Evolutionary conservation across 2,113 vertebrate species (phyloP).

Genomic region (Callopanchax toddi): DNA sequence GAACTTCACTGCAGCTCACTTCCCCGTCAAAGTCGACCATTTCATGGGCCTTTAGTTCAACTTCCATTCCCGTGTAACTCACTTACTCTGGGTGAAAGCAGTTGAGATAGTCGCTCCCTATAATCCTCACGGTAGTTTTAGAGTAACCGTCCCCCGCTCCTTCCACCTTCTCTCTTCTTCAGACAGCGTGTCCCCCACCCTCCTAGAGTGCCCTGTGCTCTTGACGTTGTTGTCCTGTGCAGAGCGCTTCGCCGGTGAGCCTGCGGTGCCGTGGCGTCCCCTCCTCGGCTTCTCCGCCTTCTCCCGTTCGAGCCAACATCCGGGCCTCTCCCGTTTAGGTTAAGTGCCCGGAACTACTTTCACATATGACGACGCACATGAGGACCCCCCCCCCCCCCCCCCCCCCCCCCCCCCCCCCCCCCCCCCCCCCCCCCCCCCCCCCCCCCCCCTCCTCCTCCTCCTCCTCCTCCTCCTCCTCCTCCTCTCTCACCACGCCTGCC

Average conservation of each 20-base stretch:
- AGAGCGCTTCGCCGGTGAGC: slow-evolving; percentile 73
- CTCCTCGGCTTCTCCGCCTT: slow-evolving; percentile 78
- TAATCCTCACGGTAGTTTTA: slow-evolving; percentile 79
- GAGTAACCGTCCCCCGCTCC: slow-evolving; percentile 66
- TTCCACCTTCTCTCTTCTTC: slow-evolving; percentile 63
- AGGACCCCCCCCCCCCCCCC: slow-evolving; percentile 34
- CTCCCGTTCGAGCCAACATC: slow-evolving; percentile 82
- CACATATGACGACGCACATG: slow-evolving; percentile 60
- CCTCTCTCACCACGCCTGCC: slow-evolving; percentile 57
- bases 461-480: no score
- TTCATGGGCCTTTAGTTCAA: slow-evolving; percentile 79
- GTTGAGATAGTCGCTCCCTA: slow-evolving; percentile 63
- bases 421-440: no score
- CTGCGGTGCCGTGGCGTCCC: slow-evolving; percentile 75
- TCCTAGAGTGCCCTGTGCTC: slow-evolving; percentile 52
- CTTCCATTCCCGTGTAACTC: slow-evolving; percentile 79
- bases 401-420: no score
- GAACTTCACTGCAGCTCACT: slow-evolving; percentile 74
- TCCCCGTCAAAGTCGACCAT: slow-evolving; percentile 79
- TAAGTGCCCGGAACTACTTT: slow-evolving; percentile 83
- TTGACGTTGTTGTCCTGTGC: slow-evolving; percentile 68
- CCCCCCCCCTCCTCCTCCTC: no score
- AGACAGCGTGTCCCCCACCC: slow-evolving; percentile 46
- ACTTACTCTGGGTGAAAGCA: slow-evolving; percentile 80
- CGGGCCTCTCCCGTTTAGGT: slow-evolving; percentile 75